phyloP scores from a whole-genome alignment of 92 coral and sea anemone genomes.

The Parazoanthus swiftii region DNA sequence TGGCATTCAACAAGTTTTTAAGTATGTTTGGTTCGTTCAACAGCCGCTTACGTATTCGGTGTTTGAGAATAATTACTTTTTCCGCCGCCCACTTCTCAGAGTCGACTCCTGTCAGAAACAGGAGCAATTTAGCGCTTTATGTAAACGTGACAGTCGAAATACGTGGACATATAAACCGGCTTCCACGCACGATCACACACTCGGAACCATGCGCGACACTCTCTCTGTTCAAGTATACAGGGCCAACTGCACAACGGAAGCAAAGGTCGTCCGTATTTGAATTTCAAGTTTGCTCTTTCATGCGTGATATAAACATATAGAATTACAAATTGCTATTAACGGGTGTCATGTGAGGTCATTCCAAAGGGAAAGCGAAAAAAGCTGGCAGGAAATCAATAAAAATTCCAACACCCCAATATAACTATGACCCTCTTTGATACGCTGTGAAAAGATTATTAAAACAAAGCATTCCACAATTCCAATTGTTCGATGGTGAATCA shows the following conservation, averaged over 20 bases:
- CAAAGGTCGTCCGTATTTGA: slow-evolving; percentile 37
- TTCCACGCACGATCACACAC: slow-evolving; percentile 26
- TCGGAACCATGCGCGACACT: not conserved
- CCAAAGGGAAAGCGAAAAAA: not conserved
- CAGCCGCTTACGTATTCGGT: slow-evolving; percentile 32
- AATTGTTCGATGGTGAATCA: not conserved
- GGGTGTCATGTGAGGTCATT: slow-evolving; percentile 39
- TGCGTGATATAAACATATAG: slow-evolving; percentile 36
- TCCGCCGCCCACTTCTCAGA: slow-evolving; percentile 34
- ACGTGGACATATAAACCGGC: slow-evolving; percentile 1
- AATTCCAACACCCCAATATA: slow-evolving; percentile 8
- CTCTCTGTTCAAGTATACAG: slow-evolving; percentile 13
- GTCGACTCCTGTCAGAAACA: slow-evolving; percentile 31
- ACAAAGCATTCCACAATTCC: not conserved
- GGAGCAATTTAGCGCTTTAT: slow-evolving; percentile 24
- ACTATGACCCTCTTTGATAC: not conserved
- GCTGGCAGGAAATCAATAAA: not conserved
- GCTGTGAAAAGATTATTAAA: not conserved
- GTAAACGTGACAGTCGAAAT: not conserved
- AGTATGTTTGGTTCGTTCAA: not conserved
- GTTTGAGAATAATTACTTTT: slow-evolving; percentile 14
- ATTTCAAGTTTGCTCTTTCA: slow-evolving; percentile 27
- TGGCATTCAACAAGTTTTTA: slow-evolving; percentile 3
- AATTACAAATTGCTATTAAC: slow-evolving; percentile 30
- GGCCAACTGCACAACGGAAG: slow-evolving; percentile 25